Evolutionary conservation across 2,888 invertebrate species (phyloP), one percentile per base, ranked within the genome.

Genomic region (Trileptium ribeirensis): DNA sequence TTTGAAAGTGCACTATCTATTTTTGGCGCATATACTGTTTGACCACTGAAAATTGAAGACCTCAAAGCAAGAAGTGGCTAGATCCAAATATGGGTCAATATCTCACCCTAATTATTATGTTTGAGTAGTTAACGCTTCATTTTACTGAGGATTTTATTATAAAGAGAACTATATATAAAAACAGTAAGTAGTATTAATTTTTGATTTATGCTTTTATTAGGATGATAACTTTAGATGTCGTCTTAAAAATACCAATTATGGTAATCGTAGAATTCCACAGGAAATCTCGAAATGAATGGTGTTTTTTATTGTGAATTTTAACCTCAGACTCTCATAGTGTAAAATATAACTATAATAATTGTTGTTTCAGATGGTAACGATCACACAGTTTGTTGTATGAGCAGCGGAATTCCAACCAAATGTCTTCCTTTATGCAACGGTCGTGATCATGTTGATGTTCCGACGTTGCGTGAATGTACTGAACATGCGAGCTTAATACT

Each of bases 371-470:
- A 81, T 37, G 81, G 81, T 1, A 15, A 78, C 67, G 81, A 81
- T 34, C 78, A 81, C 31, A 40, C 77, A 1, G 29, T 24, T 1
- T 81, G 81, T 67, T 81, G 81, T 74, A 8, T n/a, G 1, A 1
- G 64, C 1, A 1, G 1, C 33, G 81, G 81, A 8, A 75, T 81
- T 33, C 64, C 78, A 1, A 24, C 8, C 8, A 1, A 3, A 40
- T 81, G 81, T 31, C 15, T 81, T 51, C 36, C 77, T n/a, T 79
- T 77, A 29, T 81, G 81, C 40, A 81, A 77, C 37, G 78, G 81
- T 31, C 2, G 51, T 31, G 34, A 78, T 36, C 38, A 75, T 36
- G 37, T n/a, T 2, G 39, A 24, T 38, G 36, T 8, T 8, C n/a
- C 36, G 2, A 70, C 70, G 33, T 39, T 39, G 38, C 77, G 38